Evolutionary conservation across 2,113 vertebrate species (phyloP).

Genomic region (Anoplopoma fimbria): DNA sequence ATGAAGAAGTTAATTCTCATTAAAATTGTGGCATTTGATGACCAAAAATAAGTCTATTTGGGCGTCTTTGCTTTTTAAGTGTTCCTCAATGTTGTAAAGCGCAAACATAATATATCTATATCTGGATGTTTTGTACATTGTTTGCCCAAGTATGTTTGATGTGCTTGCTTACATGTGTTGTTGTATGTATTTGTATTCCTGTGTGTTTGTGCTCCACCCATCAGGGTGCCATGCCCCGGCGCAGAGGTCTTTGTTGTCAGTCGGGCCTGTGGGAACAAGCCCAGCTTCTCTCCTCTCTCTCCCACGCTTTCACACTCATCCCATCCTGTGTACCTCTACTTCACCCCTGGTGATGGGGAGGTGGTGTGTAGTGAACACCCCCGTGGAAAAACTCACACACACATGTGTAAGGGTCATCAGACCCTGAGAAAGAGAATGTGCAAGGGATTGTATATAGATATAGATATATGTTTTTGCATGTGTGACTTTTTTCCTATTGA

Average conservation of each 20-base stretch:
- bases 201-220: slow-evolving; percentile 62
- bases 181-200: slow-evolving; percentile 49
- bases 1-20: not conserved
- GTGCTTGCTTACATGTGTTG: slow-evolving; percentile 13
- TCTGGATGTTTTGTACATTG: not conserved
- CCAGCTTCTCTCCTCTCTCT: slow-evolving; percentile 72
- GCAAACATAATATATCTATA: not conserved
- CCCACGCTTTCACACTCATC: slow-evolving; percentile 80
- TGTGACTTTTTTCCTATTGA: slow-evolving; percentile 1
- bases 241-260: slow-evolving; percentile 75
- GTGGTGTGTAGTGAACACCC: slow-evolving; percentile 58
- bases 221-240: slow-evolving; percentile 69
- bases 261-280: slow-evolving; percentile 78
- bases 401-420: slow-evolving; percentile 66
- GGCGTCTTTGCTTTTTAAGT: not conserved
- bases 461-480: not conserved
- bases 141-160: not conserved
- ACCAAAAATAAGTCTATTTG: not conserved
- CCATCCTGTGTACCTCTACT: slow-evolving; percentile 66
- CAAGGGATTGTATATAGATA: slow-evolving; percentile 14
- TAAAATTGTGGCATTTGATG: not conserved
- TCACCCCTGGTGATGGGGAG: slow-evolving; percentile 68
- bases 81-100: not conserved
- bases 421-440: slow-evolving; percentile 72
- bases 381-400: slow-evolving; percentile 74